Conservation (phyloP, 2,888 invertebrate genomes). For the Pemphredon lugubris region DNA sequence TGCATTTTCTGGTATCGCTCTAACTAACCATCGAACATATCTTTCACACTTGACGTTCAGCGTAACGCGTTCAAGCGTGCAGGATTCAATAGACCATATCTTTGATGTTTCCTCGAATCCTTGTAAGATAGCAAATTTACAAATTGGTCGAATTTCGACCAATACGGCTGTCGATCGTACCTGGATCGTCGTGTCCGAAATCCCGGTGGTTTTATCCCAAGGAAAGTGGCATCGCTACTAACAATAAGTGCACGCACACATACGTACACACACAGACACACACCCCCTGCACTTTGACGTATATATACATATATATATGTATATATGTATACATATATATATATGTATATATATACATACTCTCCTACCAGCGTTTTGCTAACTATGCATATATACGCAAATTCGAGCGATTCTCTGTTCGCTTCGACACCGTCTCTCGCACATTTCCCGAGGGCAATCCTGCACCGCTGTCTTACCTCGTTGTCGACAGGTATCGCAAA, state of each 20-base stretch:
- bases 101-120: background rate
- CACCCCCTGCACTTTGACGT: conserved; percentile 39
- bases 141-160: background rate
- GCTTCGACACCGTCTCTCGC: conserved; percentile 41
- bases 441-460: conserved; percentile 46
- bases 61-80: background rate
- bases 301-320: no score
- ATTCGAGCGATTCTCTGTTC: conserved; percentile 11
- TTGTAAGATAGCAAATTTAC: background rate
- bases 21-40: background rate
- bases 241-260: conserved; percentile 63
- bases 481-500: conserved; percentile 33
- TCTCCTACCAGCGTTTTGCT: conserved; percentile 14
- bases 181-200: background rate
- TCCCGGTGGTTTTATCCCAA: conserved; percentile 14
- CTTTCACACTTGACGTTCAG: no score
- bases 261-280: conserved; percentile 58
- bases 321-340: no score
- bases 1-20: background rate
- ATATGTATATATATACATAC: no score
- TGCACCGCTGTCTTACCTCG: conserved; percentile 51
- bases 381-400: conserved; percentile 1
- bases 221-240: conserved; percentile 41
- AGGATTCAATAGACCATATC: no score
- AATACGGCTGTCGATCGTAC: background rate